Evolutionary conservation across 2,888 invertebrate genomes (phyloP).

Genomic region (Strigamia crassipes): DNA sequence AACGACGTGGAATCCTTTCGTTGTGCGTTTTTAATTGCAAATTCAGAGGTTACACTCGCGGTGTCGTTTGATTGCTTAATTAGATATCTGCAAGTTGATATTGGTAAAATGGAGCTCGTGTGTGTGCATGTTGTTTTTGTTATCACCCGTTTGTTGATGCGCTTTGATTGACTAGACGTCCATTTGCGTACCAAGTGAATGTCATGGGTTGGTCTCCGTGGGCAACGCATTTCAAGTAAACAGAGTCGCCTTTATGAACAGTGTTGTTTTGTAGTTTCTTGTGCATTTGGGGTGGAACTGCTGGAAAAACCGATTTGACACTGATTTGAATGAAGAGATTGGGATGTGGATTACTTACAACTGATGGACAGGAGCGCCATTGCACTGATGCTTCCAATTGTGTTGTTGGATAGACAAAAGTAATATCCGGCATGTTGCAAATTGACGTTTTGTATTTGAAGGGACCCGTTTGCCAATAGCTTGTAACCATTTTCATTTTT

Average conservation of each 20-base stretch:
- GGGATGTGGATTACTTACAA: background rate
- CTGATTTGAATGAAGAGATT: background rate
- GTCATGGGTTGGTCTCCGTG: background rate
- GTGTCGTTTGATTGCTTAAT: background rate
- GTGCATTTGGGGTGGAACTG: background rate
- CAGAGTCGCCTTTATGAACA: background rate
- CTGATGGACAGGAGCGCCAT: background rate
- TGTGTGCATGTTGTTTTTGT: no score
- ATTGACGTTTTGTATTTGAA: background rate
- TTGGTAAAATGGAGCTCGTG: no score
- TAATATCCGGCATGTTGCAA: background rate
- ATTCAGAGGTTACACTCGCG: background rate
- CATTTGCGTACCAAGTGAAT: background rate
- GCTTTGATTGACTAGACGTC: no score
- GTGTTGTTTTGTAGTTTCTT: background rate
- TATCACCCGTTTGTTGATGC: no score
- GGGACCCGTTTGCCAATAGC: background rate
- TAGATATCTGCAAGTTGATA: background rate
- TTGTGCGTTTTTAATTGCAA: background rate
- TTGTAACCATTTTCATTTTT: background rate
- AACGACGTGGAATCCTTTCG: background rate
- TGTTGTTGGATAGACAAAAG: background rate
- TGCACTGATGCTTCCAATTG: background rate
- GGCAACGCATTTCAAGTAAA: background rate
- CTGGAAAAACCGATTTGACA: background rate